These are phyloP conservation scores for Eupristina koningsbergeri DNA, from an alignment of 1,140 invertebrate genomes.

Conservation along the genomic window DNA sequence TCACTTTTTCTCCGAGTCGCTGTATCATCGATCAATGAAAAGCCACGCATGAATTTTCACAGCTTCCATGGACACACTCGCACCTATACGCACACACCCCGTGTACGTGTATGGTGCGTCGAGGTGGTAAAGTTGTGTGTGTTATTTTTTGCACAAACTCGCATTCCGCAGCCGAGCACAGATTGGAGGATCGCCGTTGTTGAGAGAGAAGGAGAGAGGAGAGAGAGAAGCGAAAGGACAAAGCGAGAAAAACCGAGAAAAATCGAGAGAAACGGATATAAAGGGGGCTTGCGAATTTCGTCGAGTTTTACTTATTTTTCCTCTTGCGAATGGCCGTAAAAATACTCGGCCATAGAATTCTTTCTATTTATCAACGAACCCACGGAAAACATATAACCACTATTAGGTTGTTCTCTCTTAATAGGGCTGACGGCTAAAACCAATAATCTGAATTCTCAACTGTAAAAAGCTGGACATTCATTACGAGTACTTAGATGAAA, in stretches of 20 bases:
- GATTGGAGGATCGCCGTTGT: not conserved
- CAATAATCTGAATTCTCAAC: not conserved
- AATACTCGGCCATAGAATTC: not conserved
- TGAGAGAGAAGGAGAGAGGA: not conserved
- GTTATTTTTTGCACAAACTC: not conserved
- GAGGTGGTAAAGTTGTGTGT: not conserved
- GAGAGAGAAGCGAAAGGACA: not conserved
- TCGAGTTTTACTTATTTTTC: not conserved
- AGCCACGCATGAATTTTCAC: constrained; percentile 49
- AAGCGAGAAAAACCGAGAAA: not conserved
- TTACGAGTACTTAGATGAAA: constrained; percentile 13
- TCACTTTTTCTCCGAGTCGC: constrained; percentile 17
- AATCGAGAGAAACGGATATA: not conserved
- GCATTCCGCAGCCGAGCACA: not conserved
- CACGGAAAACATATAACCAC: not conserved
- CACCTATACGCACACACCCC: not conserved
- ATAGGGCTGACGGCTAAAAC: not conserved
- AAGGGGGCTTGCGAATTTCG: not conserved
- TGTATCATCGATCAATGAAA: constrained; percentile 19
- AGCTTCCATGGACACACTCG: not conserved
- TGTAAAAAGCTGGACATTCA: not conserved
- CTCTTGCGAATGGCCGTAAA: not conserved
- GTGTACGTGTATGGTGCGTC: not conserved
- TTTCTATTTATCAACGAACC: not conserved
- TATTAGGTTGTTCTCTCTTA: not conserved